Percentiles rank a stretch among this genome's conserved stretches.
Conservation (phyloP, 2,888 invertebrate species). For the Apotomis betuletana region DNA sequence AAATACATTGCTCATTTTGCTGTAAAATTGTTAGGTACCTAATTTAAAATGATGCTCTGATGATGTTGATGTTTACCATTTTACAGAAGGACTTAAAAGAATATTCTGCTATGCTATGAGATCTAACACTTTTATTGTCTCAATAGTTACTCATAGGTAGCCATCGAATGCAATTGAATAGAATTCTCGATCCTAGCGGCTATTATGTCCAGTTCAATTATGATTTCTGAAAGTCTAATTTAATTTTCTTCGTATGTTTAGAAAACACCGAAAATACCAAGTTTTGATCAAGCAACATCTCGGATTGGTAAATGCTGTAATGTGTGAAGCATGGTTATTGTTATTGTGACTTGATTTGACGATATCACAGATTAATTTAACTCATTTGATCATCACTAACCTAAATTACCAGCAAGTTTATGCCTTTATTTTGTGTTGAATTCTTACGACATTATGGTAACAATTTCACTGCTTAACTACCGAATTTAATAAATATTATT, state of each 20-base stretch:
- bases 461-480: too few species aligned
- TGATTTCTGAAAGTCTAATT: neutral
- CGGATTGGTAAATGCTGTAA: conserved; percentile 58
- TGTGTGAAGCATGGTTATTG: conserved; percentile 45
- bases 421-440: too few species aligned
- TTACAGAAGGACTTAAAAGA: neutral
- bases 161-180: too few species aligned
- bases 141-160: too few species aligned
- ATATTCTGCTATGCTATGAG: too few species aligned
- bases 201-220: too few species aligned
- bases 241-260: conserved; percentile 59
- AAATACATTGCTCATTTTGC: neutral
- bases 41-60: neutral
- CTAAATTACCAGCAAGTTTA: too few species aligned
- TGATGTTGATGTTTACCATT: neutral
- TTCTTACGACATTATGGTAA: too few species aligned
- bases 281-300: conserved; percentile 57
- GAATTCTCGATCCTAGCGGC: too few species aligned
- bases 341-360: conserved; percentile 27
- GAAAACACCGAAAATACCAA: conserved; percentile 65
- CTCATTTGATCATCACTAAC: neutral
- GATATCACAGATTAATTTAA: neutral
- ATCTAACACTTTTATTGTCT: too few species aligned
- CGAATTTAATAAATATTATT: too few species aligned
- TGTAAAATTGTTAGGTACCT: neutral